Percentiles rank a stretch among this genome's conserved stretches.
phyloP scores from a whole-genome alignment of 2,888 invertebrate genomes.

The Scaptodrosophila latifasciaeformis region DNA sequence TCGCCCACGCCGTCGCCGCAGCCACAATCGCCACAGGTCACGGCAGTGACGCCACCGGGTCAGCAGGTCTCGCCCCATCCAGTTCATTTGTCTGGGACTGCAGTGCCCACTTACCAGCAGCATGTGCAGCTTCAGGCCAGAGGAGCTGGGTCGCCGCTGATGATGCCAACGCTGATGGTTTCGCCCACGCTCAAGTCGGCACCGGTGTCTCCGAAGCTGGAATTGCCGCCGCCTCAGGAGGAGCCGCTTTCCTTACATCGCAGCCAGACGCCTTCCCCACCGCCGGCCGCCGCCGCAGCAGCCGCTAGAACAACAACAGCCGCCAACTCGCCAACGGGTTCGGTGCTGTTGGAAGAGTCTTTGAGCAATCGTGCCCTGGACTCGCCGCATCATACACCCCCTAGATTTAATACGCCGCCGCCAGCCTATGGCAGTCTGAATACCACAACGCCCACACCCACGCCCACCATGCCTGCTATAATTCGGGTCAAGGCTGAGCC shows the following conservation, averaged over 20 bases:
- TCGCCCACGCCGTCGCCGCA: slow-evolving; percentile 63
- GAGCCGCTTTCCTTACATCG: slow-evolving; percentile 54
- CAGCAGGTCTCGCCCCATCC: slow-evolving; percentile 52
- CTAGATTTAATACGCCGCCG: slow-evolving; percentile 53
- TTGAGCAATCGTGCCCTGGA: slow-evolving; percentile 43
- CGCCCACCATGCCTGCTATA: slow-evolving; percentile 61
- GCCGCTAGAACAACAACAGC: slow-evolving; percentile 37
- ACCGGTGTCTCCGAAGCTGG: slow-evolving; percentile 41
- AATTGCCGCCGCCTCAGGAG: slow-evolving; percentile 62
- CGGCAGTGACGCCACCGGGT: slow-evolving; percentile 31
- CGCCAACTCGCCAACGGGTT: slow-evolving; percentile 31
- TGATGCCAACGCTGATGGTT: slow-evolving; percentile 33
- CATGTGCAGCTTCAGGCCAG: background rate
- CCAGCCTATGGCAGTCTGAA: slow-evolving; percentile 43
- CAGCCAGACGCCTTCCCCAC: slow-evolving; percentile 26
- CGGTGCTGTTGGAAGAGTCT: slow-evolving; percentile 27
- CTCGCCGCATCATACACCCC: slow-evolving; percentile 53
- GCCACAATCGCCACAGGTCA: slow-evolving; percentile 54
- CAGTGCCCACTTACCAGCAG: slow-evolving; percentile 21
- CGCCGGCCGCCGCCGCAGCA: slow-evolving; percentile 39
- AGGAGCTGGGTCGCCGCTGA: slow-evolving; percentile 33
- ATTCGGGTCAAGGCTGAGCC: slow-evolving; percentile 71
- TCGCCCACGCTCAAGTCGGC: slow-evolving; percentile 51
- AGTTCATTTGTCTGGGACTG: too few species aligned
- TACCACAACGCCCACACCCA: slow-evolving; percentile 13